These are phyloP conservation scores for Synanceia verrucosa DNA, from an alignment of 2,797 vertebrate species.

Conservation along the genomic window DNA sequence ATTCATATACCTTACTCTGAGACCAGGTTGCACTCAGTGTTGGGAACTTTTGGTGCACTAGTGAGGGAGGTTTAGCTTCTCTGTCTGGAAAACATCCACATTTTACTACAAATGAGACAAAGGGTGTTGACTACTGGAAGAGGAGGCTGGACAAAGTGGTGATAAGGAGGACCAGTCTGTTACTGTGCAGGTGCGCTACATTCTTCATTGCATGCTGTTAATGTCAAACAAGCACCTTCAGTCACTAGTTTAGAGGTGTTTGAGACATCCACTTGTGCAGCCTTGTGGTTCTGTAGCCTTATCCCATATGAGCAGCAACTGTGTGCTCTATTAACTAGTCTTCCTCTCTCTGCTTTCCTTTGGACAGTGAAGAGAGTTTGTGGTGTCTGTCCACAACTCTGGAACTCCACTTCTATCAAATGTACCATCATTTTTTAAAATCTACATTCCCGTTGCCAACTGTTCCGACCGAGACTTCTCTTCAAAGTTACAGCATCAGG, in stretches of 20 bases:
- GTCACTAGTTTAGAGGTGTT: constrained; percentile 25
- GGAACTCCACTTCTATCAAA: constrained; percentile 39
- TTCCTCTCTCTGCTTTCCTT: background rate
- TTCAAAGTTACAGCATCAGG: constrained; percentile 49
- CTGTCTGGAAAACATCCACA: constrained; percentile 17
- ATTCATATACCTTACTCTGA: no score
- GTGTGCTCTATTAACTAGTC: constrained; percentile 14
- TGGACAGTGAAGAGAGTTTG: constrained; percentile 4
- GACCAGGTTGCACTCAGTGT: no score
- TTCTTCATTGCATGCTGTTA: constrained; percentile 9
- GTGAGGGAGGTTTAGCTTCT: constrained; percentile 6
- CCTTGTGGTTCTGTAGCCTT: constrained; percentile 14
- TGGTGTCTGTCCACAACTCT: constrained; percentile 12
- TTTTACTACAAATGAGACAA: constrained; percentile 24
- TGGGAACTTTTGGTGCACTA: background rate
- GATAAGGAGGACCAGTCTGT: constrained; percentile 18
- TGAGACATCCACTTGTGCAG: constrained; percentile 8
- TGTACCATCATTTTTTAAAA: constrained; percentile 33
- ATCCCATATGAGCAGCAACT: constrained; percentile 8
- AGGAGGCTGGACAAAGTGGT: constrained; percentile 15
- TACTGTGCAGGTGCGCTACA: background rate
- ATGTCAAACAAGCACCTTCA: constrained; percentile 26
- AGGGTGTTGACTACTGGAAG: constrained; percentile 11
- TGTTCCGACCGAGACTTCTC: constrained; percentile 27
- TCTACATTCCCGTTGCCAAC: constrained; percentile 30